These are phyloP conservation scores for Pionites leucogaster DNA, from an alignment of 2,113 vertebrate species.

Conservation along the genomic window DNA sequence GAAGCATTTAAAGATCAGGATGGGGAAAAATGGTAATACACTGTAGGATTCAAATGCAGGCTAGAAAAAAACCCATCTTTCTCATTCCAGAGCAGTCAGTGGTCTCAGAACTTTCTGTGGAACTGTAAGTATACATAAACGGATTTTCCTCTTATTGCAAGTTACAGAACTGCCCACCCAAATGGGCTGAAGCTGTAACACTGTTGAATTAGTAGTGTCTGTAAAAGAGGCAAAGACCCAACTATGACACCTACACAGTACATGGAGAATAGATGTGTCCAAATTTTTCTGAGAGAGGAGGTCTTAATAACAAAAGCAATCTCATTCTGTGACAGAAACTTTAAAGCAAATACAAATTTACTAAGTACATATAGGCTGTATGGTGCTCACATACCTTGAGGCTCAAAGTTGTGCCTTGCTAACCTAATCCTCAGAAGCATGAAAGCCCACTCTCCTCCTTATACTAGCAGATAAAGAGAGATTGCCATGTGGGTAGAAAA, in stretches of 20 bases:
- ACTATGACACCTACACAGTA: background rate
- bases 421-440: background rate
- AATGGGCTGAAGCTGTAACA: background rate
- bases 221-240: background rate
- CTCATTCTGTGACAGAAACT: background rate
- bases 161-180: background rate
- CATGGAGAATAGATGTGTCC: accelerated
- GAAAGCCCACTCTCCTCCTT: background rate
- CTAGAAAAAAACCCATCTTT: background rate
- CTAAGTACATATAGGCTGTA: background rate
- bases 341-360: background rate
- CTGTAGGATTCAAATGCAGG: background rate
- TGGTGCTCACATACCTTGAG: background rate
- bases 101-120: background rate
- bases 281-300: background rate
- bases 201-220: background rate
- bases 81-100: background rate
- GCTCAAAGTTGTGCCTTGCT: background rate
- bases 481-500: background rate
- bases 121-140: background rate
- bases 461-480: background rate
- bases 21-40: background rate
- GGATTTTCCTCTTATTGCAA: background rate
- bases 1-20: background rate
- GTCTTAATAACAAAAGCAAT: background rate